phyloP scores from a whole-genome alignment of 1,140 invertebrate genomes.

The Ectropis grisescens region DNA sequence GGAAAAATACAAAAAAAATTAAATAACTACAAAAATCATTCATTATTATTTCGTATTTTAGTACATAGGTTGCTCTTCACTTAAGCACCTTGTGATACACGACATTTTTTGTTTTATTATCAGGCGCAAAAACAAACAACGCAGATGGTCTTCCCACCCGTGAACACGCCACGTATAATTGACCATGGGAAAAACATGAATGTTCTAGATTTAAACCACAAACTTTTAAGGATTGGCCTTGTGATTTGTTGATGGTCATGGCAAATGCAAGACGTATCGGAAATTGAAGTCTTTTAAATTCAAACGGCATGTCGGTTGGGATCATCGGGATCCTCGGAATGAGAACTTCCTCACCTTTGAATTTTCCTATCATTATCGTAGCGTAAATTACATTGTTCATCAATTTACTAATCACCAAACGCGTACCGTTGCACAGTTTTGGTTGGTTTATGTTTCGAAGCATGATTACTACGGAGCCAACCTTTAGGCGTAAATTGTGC shows the following conservation, averaged over 20 bases:
- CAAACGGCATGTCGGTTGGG: conserved; percentile 8
- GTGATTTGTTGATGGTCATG: conserved; percentile 71
- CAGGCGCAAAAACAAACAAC: conserved; percentile 31
- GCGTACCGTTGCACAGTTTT: conserved; percentile 17
- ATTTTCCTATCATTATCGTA: conserved; percentile 17
- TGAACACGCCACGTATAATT: conserved; percentile 52
- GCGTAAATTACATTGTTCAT: conserved; percentile 20
- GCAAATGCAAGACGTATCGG: conserved; percentile 36
- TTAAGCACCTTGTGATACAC: conserved; percentile 22
- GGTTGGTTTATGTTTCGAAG: conserved; percentile 19
- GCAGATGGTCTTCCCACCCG: conserved; percentile 37
- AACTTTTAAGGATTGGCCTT: conserved; percentile 57
- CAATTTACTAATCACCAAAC: conserved; percentile 15
- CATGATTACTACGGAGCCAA: conserved; percentile 21
- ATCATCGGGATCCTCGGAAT: conserved; percentile 7
- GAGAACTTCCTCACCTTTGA: conserved; percentile 11
- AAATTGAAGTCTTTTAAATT: conserved; percentile 13
- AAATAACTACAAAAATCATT: conserved; percentile 6
- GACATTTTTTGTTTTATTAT: conserved; percentile 29
- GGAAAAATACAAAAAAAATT: too few species aligned
- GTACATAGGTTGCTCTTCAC: conserved; percentile 12
- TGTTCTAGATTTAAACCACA: conserved; percentile 33
- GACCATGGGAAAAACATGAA: conserved; percentile 48
- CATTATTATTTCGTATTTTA: conserved; percentile 8
- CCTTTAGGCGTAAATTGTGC: conserved; percentile 20